These are phyloP conservation scores for Mesoclemmys tuberculata DNA, from an alignment of 2,113 vertebrate species.

Conservation along the genomic window DNA sequence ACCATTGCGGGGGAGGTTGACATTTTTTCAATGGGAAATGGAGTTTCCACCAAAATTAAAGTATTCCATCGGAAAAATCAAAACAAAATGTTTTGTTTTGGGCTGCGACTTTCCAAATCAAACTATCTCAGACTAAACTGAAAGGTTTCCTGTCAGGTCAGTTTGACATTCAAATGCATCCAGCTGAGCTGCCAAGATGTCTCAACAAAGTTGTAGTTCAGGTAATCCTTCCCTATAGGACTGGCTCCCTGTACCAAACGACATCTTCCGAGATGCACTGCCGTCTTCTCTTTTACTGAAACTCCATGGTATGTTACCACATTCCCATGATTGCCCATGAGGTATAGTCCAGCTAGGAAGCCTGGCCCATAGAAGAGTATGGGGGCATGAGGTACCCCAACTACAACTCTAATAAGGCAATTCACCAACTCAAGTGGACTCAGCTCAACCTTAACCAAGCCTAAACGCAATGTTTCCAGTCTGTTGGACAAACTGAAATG, in stretches of 20 bases:
- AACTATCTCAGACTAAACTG: background rate
- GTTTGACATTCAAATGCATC: background rate
- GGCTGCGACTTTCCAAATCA: background rate
- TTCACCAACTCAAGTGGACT: no score
- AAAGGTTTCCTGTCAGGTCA: background rate
- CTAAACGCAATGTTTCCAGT: background rate
- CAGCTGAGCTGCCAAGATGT: background rate
- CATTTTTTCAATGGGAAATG: background rate
- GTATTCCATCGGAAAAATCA: background rate
- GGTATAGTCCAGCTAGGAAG: background rate
- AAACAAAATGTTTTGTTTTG: background rate
- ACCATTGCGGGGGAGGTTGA: background rate
- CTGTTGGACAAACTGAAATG: background rate
- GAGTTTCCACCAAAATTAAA: background rate
- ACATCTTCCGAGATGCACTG: background rate
- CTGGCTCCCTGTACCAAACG: background rate
- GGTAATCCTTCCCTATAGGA: background rate
- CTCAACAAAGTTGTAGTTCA: background rate
- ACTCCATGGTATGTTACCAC: background rate
- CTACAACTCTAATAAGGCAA: background rate
- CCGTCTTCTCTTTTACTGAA: background rate
- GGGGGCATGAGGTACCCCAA: background rate
- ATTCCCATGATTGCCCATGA: background rate
- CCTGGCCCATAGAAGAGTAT: background rate
- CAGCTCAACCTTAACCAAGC: background rate